Percentiles rank a stretch among this genome's conserved stretches.
Evolutionary conservation across 2,888 invertebrate genomes (phyloP).

Genomic region (Philereme transversata): DNA sequence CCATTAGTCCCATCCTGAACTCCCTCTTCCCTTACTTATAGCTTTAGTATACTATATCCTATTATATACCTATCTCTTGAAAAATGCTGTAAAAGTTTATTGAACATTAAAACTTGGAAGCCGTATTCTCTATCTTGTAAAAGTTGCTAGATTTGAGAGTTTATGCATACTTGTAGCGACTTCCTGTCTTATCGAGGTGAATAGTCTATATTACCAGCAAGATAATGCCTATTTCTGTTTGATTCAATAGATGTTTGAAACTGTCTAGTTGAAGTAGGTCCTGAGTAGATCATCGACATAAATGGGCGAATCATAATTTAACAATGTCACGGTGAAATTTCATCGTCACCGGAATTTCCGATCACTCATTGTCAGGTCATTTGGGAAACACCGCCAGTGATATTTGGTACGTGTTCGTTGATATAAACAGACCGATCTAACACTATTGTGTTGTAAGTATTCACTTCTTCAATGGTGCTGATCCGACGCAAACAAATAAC

Average conservation of each 20-base stretch:
- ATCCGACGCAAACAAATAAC: conserved; percentile 69
- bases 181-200: conserved; percentile 57
- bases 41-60: conserved; percentile 77
- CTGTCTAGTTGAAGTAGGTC: conserved; percentile 73
- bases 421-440: conserved; percentile 64
- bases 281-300: conserved; percentile 68
- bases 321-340: conserved; percentile 43
- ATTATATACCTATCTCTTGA: conserved; percentile 56
- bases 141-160: conserved; percentile 66
- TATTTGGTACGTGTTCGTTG: conserved; percentile 63
- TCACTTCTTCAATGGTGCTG: conserved; percentile 71
- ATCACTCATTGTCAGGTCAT: conserved; percentile 71
- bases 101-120: conserved; percentile 60
- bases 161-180: conserved; percentile 62
- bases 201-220: conserved; percentile 51
- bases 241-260: conserved; percentile 64
- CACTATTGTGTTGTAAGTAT: conserved; percentile 81
- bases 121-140: conserved; percentile 60
- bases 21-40: conserved; percentile 78
- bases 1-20: conserved; percentile 60
- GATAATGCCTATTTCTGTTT: conserved; percentile 61
- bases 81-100: conserved; percentile 66
- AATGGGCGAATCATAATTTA: conserved; percentile 44
- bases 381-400: conserved; percentile 65
- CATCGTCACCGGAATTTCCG: conserved; percentile 41